Conservation (phyloP, 2,888 invertebrate genomes). For the Drosophila leonis region DNA sequence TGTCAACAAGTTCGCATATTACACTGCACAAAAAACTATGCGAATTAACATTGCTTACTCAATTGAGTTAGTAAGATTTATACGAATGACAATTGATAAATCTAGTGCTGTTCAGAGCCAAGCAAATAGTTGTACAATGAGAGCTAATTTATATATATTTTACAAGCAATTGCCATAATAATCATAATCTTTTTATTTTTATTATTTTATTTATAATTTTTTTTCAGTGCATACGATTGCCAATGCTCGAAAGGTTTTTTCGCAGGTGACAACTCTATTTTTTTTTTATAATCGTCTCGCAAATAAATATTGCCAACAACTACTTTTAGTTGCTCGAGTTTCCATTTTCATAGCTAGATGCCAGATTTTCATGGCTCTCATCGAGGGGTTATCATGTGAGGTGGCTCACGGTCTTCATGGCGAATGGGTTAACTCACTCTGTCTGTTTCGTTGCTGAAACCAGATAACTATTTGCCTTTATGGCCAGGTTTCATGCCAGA, state of each 20-base stretch:
- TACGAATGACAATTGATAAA: too few species aligned
- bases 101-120: too few species aligned
- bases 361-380: conserved; percentile 52
- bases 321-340: conserved; percentile 17
- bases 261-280: conserved; percentile 68
- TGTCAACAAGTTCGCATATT: conserved; percentile 73
- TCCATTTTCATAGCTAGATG: conserved; percentile 15
- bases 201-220: conserved; percentile 1
- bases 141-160: too few species aligned
- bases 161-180: too few species aligned
- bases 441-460: conserved; percentile 65
- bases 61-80: not conserved
- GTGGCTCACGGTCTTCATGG: not conserved
- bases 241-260: conserved; percentile 19
- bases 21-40: conserved; percentile 43
- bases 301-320: conserved; percentile 36
- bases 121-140: too few species aligned
- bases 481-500: conserved; percentile 70
- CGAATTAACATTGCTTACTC: too few species aligned
- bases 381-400: conserved; percentile 16
- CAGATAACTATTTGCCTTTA: conserved; percentile 74
- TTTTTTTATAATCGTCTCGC: conserved; percentile 47
- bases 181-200: too few species aligned
- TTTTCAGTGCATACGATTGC: conserved; percentile 27
- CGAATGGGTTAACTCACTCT: conserved; percentile 39